Evolutionary conservation across 2,797 vertebrate genomes (phyloP).

Genomic region (Sebastes oblongus): DNA sequence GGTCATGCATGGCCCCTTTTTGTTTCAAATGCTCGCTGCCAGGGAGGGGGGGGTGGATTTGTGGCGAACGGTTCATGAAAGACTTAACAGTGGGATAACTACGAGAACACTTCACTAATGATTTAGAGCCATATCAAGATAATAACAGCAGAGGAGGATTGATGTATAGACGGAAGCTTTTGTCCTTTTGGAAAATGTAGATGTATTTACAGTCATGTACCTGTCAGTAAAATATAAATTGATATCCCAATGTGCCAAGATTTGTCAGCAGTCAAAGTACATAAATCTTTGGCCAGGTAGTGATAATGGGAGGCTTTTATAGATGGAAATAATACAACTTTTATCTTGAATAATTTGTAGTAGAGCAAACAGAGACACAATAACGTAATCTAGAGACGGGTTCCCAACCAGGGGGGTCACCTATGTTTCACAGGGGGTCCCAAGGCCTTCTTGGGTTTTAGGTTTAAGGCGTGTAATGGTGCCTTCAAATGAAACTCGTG

Average conservation of each 20-base stretch:
- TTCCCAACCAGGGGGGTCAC: too few relatives aligned
- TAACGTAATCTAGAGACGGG: neutral
- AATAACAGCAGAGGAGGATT: slow-evolving; percentile 51
- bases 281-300: slow-evolving; percentile 37
- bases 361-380: neutral
- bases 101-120: slow-evolving; percentile 70
- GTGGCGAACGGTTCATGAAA: slow-evolving; percentile 65
- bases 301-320: neutral
- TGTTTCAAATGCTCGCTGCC: slow-evolving; percentile 51
- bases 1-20: slow-evolving; percentile 70
- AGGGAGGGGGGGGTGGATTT: slow-evolving; percentile 49
- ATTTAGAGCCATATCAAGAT: slow-evolving; percentile 67
- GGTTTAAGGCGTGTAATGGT: too few relatives aligned
- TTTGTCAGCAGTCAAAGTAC: slow-evolving; percentile 24
- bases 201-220: slow-evolving; percentile 43
- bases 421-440: too few relatives aligned
- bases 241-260: slow-evolving; percentile 19
- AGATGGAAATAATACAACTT: neutral
- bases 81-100: slow-evolving; percentile 74
- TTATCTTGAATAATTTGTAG: neutral
- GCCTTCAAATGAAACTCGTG: too few relatives aligned
- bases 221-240: slow-evolving; percentile 46
- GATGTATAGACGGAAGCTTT: slow-evolving; percentile 37
- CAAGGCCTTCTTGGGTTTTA: too few relatives aligned
- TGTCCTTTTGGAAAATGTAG: slow-evolving; percentile 37